A percentile compares a stretch with the other conserved stretches of the same genome.
phyloP scores from a whole-genome alignment of 2,888 invertebrate species.

The Cheilosia vulpina region DNA sequence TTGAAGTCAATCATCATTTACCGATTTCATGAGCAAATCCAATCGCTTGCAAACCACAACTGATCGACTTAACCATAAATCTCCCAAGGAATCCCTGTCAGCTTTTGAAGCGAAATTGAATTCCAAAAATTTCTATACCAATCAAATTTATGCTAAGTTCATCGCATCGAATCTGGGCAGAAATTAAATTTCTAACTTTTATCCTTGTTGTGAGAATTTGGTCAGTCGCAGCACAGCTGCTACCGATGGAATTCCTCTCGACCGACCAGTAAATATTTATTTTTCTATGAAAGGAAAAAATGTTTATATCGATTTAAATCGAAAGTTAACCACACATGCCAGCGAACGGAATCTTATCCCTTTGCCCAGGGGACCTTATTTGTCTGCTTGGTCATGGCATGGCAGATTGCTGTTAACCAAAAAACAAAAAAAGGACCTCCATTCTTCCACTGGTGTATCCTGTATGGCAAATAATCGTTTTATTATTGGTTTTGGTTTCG shows the following conservation, averaged over 20 bases:
- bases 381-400: constrained; percentile 38
- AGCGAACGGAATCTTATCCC: constrained; percentile 30
- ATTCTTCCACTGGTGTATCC: constrained; percentile 11
- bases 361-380: constrained; percentile 32
- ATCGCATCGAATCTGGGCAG: constrained; percentile 52
- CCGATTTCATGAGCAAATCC: too few species aligned
- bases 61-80: background rate
- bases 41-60: background rate
- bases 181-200: constrained; percentile 67
- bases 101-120: constrained; percentile 23
- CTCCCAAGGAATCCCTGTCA: background rate
- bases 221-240: constrained; percentile 12
- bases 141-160: constrained; percentile 67
- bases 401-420: constrained; percentile 43
- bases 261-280: constrained; percentile 45
- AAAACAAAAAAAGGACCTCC: constrained; percentile 31
- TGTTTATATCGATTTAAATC: constrained; percentile 51
- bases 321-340: constrained; percentile 69
- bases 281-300: constrained; percentile 27
- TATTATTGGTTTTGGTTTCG: constrained; percentile 69
- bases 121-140: constrained; percentile 48
- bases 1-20: too few species aligned
- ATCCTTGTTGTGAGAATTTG: constrained; percentile 34
- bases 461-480: constrained; percentile 63
- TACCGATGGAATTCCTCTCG: constrained; percentile 25